phyloP scores from a whole-genome alignment of 2,888 invertebrate genomes.

The Troglohyphantes excavatus region DNA sequence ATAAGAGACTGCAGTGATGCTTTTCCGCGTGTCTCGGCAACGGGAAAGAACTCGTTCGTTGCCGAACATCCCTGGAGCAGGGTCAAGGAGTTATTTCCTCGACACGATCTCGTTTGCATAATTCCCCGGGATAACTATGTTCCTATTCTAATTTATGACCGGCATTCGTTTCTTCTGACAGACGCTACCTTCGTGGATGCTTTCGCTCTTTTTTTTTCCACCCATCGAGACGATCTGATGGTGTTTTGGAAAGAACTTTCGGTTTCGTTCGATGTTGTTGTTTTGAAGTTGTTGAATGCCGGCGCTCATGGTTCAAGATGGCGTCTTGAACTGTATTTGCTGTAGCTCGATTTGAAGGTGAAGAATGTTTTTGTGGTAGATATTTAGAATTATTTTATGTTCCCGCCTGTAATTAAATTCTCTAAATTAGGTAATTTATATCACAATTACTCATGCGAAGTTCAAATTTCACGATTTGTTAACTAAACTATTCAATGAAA shows the following conservation, averaged over 20 bases:
- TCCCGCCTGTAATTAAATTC: too few relatives aligned
- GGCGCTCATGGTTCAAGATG: too few relatives aligned
- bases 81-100: constrained; percentile 77
- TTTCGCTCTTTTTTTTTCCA: constrained; percentile 12
- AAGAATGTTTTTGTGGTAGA: too few relatives aligned
- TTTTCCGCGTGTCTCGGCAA: constrained; percentile 47
- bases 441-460: too few relatives aligned
- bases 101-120: constrained; percentile 77
- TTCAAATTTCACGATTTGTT: too few relatives aligned
- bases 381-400: too few relatives aligned
- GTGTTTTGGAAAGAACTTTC: not conserved
- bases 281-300: not conserved
- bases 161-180: constrained; percentile 77
- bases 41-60: constrained; percentile 56
- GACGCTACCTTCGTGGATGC: constrained; percentile 34
- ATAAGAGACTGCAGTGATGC: constrained; percentile 3
- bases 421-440: too few relatives aligned
- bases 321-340: too few relatives aligned
- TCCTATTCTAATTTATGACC: constrained; percentile 77
- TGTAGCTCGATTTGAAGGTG: too few relatives aligned
- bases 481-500: too few relatives aligned
- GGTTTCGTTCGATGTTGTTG: not conserved
- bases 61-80: constrained; percentile 35
- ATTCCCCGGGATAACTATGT: constrained; percentile 69
- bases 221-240: not conserved